phyloP scores from a whole-genome alignment of 2,888 invertebrate genomes.

The Amphipyra berbera region DNA sequence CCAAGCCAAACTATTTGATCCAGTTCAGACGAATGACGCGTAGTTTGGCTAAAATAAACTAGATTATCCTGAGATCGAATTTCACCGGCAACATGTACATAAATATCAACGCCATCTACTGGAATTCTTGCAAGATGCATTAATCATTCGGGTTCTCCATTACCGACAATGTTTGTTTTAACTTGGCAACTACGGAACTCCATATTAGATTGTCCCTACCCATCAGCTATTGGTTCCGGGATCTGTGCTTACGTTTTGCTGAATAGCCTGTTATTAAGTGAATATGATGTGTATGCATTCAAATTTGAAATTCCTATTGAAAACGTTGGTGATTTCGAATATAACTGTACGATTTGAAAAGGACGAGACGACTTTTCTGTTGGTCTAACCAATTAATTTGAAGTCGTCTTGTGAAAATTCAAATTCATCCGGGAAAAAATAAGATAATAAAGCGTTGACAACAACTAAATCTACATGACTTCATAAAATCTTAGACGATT shows the following conservation, averaged over 20 bases:
- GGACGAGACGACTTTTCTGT: not conserved
- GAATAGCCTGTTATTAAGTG: slow-evolving; percentile 56
- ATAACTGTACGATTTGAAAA: not conserved
- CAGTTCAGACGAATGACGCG: slow-evolving; percentile 6
- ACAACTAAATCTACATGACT: not conserved
- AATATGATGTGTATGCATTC: slow-evolving; percentile 44
- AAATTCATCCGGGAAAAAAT: not conserved
- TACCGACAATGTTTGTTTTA: slow-evolving; percentile 72
- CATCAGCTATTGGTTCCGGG: slow-evolving; percentile 54
- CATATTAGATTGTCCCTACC: slow-evolving; percentile 57
- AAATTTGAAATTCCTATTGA: slow-evolving; percentile 38
- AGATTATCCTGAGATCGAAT: slow-evolving; percentile 35
- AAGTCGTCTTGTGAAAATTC: not conserved
- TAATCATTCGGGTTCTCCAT: slow-evolving; percentile 71
- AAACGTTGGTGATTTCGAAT: not conserved
- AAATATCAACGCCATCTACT: slow-evolving; percentile 53
- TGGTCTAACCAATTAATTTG: not conserved
- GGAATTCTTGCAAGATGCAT: slow-evolving; percentile 65
- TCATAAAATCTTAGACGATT: not conserved
- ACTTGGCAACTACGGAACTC: slow-evolving; percentile 67
- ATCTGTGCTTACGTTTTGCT: slow-evolving; percentile 53
- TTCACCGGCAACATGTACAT: slow-evolving; percentile 58
- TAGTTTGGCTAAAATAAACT: slow-evolving; percentile 22
- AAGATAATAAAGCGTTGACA: not conserved
- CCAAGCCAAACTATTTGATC: slow-evolving; percentile 23